Conservation (phyloP, 2,888 invertebrate species). For the Keiferia lycopersicella region DNA sequence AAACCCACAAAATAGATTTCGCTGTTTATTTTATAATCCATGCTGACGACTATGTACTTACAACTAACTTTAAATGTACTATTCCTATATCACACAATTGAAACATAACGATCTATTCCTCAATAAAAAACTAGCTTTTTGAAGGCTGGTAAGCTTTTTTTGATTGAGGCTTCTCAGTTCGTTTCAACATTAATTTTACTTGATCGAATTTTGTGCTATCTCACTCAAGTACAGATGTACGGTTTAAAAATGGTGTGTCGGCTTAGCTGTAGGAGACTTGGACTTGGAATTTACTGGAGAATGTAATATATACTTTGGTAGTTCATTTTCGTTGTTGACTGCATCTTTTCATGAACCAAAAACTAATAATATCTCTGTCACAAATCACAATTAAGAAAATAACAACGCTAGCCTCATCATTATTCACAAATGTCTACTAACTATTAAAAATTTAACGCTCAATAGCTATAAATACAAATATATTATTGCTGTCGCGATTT, state of each 20-base stretch:
- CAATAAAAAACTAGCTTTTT: constrained; percentile 43
- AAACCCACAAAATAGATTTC: constrained; percentile 50
- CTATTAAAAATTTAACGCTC: constrained; percentile 80
- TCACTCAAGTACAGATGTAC: constrained; percentile 9
- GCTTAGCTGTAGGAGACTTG: neutral
- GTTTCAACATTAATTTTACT: constrained; percentile 14
- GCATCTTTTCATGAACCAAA: constrained; percentile 6
- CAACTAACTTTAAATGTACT: constrained; percentile 69
- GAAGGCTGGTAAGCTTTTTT: constrained; percentile 18
- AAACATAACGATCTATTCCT: constrained; percentile 59
- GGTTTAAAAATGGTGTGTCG: neutral
- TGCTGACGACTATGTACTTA: constrained; percentile 77
- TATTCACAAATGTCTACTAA: constrained; percentile 75
- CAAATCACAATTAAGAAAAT: constrained; percentile 64
- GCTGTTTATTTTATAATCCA: constrained; percentile 72
- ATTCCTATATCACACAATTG: constrained; percentile 79
- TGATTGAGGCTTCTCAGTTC: neutral
- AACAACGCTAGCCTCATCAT: constrained; percentile 68
- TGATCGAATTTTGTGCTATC: constrained; percentile 10
- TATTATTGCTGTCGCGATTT: constrained; percentile 80
- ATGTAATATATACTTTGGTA: neutral
- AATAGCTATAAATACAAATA: constrained; percentile 80
- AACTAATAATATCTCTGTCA: constrained; percentile 54
- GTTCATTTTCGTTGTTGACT: neutral
- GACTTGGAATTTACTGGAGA: no score